Conservation (phyloP, 2,888 invertebrate genomes). For the Apoda limacodes region DNA sequence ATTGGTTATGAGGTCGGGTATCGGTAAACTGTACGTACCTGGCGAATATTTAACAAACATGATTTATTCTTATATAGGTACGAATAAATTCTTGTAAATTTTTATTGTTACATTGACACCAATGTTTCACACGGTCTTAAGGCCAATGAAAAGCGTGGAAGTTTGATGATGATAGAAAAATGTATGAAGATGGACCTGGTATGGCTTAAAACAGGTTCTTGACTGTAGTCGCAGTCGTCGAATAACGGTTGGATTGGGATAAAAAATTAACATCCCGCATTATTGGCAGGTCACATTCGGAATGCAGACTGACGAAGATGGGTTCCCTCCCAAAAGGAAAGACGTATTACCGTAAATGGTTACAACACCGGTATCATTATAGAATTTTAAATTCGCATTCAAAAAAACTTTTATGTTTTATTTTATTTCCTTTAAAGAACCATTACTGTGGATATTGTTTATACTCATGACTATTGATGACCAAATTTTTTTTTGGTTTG, state of each 20-base stretch:
- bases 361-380: conserved; percentile 46
- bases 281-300: conserved; percentile 54
- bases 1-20: conserved; percentile 56
- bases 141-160: conserved; percentile 49
- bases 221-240: conserved; percentile 52
- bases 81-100: conserved; percentile 51
- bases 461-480: too few species aligned
- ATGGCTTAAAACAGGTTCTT: conserved; percentile 47
- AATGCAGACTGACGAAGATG: conserved; percentile 53
- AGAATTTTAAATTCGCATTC: conserved; percentile 52
- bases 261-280: conserved; percentile 39
- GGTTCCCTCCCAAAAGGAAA: conserved; percentile 43
- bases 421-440: too few species aligned
- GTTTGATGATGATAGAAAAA: conserved; percentile 56
- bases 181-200: conserved; percentile 45
- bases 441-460: too few species aligned
- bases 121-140: conserved; percentile 39
- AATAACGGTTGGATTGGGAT: conserved; percentile 47
- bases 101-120: conserved; percentile 64
- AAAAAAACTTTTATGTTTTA: too few species aligned
- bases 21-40: conserved; percentile 38
- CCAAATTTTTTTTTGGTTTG: too few species aligned
- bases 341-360: conserved; percentile 39
- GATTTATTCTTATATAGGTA: conserved; percentile 29
- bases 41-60: conserved; percentile 31